A percentile compares a stretch with the other conserved stretches of the same genome.
Evolutionary conservation across 2,888 invertebrate species (phyloP).

Genomic region (Idaea dimidiata): DNA sequence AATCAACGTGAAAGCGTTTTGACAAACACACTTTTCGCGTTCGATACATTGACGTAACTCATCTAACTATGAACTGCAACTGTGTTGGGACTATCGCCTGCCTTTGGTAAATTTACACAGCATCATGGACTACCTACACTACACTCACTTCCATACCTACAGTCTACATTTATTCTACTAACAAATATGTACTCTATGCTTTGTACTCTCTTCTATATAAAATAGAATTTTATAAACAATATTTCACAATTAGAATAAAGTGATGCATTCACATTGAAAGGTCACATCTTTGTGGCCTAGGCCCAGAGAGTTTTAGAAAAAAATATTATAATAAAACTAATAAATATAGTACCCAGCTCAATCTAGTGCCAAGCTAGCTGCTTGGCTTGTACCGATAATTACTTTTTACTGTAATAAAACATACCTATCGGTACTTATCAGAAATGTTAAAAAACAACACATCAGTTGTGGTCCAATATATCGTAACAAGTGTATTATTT

Average conservation of each 20-base stretch:
- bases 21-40: background rate
- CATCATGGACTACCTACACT: background rate
- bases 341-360: too few species aligned
- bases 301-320: too few species aligned
- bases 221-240: too few species aligned
- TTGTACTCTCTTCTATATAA: too few species aligned
- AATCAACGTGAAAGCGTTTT: background rate
- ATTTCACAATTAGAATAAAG: background rate
- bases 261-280: background rate
- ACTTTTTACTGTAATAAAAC: background rate
- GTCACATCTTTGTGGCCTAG: too few species aligned
- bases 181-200: background rate
- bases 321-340: too few species aligned
- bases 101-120: background rate
- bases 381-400: too few species aligned
- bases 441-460: constrained; percentile 14
- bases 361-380: too few species aligned
- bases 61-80: background rate
- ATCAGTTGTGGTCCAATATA: constrained; percentile 22
- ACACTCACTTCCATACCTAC: background rate
- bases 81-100: background rate
- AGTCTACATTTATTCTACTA: background rate
- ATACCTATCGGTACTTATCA: constrained; percentile 7
- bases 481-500: constrained; percentile 29
- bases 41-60: background rate